Base-by-base conservation (phyloP, 2,888 invertebrate species). In the Oasisia sp. region DNA sequence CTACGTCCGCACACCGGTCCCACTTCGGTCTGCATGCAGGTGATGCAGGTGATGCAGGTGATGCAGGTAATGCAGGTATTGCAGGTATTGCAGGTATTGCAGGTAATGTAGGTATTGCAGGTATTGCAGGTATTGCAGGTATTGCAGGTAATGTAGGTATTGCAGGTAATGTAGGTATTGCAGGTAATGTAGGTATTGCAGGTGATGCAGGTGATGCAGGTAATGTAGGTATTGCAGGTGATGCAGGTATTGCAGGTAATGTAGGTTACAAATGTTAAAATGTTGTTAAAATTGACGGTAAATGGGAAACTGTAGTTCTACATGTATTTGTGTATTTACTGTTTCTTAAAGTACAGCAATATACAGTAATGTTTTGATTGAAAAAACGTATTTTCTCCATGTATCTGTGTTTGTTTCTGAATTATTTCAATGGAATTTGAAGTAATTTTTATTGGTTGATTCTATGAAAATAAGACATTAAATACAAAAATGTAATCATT, bases 1-100 rank as follows among this genome's bases (percentile, higher is more conserved):
- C 93, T 93, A 94, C 94, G 92, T 96, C 96, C 44, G 95, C 95
- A 94, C 95, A 95, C 93, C 95, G 95, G 89, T 95, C 95, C 96
- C 96, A 96, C 92, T 95, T 95, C 14, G 96, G 96, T 93, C 96
- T 96, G 93, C 8, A 32, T 91, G n/a, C 50, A 45, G n/a, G n/a
- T n/a, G n/a, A n/a, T 38, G 89, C 5, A 14, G 90, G 32, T n/a
- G 27, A 45, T 8, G 32, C 90, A 12, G 32, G 90, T 7, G n/a
- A n/a, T 38, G 89, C 5, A 14, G 90, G 32, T n/a, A 45, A 45
- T 8, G 32, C 90, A 12, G 32, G 90, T 7, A n/a, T n/a, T n/a
- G n/a, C n/a, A n/a, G n/a, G n/a, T n/a, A n/a, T n/a, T n/a, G n/a
- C n/a, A n/a, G n/a, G n/a, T n/a, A n/a, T n/a, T 38, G 89, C 5